Evolutionary conservation across 1,140 invertebrate genomes (phyloP), one percentile per base, ranked within the genome.

Genomic region (Cydia pomonella): DNA sequence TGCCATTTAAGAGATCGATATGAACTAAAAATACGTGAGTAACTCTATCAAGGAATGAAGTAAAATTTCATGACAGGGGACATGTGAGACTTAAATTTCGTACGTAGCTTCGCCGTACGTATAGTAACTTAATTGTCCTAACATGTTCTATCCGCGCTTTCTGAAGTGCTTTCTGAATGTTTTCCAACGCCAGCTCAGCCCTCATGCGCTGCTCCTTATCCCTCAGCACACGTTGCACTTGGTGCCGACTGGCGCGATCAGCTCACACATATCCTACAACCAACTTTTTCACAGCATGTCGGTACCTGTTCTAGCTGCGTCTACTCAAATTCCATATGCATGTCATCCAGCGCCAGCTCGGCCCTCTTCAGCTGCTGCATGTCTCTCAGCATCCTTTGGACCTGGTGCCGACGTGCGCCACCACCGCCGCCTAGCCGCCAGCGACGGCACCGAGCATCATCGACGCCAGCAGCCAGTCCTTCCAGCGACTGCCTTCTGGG

Each of bases 141-240:
- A n/a, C n/a, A n/a, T n/a, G 94, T 87, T 91, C 92, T 73, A 93
- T 80, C 16, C 93, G 85, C 1, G 94, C 94, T 75, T 93, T 91
- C 80, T 94, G 94, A 38, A 95, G 82, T 82, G 95, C 95, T 90
- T 44, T 44, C 13, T 64, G 27, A 10, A 33, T 29, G 85, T 97
- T 96, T 89, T 96, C 95, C 3, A 99, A 89, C 23, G 97, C 96
- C 76, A 97, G 94, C 92, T 99, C 98, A 6, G 98, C 98, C 84
- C 96, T 97, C 78, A 97, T 96, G 72, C 99, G 93, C 80, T 96
- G 96, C 83, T 99, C 98, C 97, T 99, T 97, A 82, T 99, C 97
- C 82, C 96, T 96, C 86, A 98, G 96, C 97, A 99, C 98, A 75
- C 97, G 95, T 72, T 95, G 95, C 44, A 99, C 93, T 86, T 99